Base-by-base conservation (phyloP, 2,888 invertebrate genomes). In the Aporophyla lueneburgensis region DNA sequence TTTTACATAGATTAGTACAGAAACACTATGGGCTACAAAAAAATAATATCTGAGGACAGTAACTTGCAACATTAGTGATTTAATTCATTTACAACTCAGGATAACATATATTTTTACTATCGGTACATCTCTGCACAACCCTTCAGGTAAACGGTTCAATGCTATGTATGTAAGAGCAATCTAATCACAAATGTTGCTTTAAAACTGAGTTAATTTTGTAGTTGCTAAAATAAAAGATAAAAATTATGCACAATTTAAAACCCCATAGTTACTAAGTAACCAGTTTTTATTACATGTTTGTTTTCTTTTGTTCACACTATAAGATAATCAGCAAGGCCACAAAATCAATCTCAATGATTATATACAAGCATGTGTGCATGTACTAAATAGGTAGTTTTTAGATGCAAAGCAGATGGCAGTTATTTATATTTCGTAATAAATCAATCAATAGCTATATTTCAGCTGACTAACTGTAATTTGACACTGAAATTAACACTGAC, bases 401-500 rank as follows among this genome's bases (percentile, higher is more conserved):
- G 6, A 61, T 73, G 63, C n/a, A 74, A 74, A 74, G 67, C 67
- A 80, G 84, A 74, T 71, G 62, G 33, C 46, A 80, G 24, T 69
- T 71, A 83, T 71, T 58, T 58, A 61, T 43, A 66, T 61, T 56
- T 78, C 1, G 7, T 16, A 69, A 65, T 65, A 79, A 69, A 78
- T 68, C 40, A 67, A 67, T 71, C 9, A 58, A 65, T 66, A 59
- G n/a, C n/a, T 33, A 43, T 68, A 54, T 24, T 71, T 69, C 61
- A 87, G 65, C 71, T 76, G 62, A 82, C 70, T 51, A 40, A 69
- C 70, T 69, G 81, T 77, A 73, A 84, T 61, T 54, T 43, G 59
- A 78, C 27, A 80, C 63, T 70, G 43, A 73, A 68, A 70, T 67
- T 3, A 54, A 75, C 33, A 96, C 97, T 96, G 91, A 98, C 98